Conservation (phyloP, 2,797 vertebrate genomes). For the Danio choprae region DNA sequence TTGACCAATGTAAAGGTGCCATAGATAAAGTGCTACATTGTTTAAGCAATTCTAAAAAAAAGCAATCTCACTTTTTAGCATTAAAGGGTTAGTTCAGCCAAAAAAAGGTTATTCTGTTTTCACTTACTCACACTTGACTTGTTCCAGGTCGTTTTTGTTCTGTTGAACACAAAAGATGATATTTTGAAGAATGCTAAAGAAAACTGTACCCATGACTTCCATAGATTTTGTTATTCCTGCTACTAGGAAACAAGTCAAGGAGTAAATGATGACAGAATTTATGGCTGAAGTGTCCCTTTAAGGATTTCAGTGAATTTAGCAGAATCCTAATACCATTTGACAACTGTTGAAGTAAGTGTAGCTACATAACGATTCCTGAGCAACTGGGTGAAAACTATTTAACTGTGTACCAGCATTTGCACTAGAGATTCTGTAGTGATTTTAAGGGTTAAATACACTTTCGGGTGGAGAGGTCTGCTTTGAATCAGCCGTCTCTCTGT, state of each 20-base stretch:
- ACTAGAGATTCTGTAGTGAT: neutral
- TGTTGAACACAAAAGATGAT: too few relatives aligned
- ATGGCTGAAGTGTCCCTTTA: too few relatives aligned
- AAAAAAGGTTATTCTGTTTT: too few relatives aligned
- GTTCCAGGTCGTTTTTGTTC: too few relatives aligned
- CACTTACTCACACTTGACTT: too few relatives aligned
- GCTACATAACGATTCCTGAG: neutral
- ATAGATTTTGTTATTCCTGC: too few relatives aligned
- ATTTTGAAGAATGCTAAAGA: too few relatives aligned
- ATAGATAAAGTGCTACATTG: slow-evolving; percentile 10
- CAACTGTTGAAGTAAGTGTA: slow-evolving; percentile 24
- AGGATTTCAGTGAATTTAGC: neutral
- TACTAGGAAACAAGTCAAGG: too few relatives aligned
- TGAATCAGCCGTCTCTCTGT: neutral
- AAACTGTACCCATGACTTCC: too few relatives aligned
- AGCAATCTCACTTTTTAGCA: neutral
- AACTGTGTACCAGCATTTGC: neutral
- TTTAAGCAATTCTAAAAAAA: neutral
- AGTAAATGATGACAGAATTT: too few relatives aligned
- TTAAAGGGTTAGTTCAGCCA: too few relatives aligned
- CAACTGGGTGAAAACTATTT: neutral
- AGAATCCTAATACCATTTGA: neutral
- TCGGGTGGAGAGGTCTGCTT: slow-evolving; percentile 10
- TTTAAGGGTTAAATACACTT: neutral
- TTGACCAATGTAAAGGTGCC: neutral